Conservation (phyloP, 2,888 invertebrate species). For the Griposia aprilina region DNA sequence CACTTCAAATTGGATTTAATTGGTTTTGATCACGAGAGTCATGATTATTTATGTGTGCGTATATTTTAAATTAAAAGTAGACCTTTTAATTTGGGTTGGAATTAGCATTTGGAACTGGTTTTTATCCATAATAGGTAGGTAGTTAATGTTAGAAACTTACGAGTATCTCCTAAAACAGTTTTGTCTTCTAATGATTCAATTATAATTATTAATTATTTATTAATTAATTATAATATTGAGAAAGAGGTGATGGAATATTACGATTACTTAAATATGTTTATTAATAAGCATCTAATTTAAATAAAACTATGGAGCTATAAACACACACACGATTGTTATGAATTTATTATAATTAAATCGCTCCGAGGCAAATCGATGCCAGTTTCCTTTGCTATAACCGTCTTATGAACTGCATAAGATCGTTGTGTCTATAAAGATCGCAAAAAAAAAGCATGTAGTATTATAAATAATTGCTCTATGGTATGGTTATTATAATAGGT, state of each 20-base stretch:
- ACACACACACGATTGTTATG: slow-evolving; percentile 50
- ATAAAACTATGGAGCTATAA: slow-evolving; percentile 53
- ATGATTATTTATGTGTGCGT: slow-evolving; percentile 27
- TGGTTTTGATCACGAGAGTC: slow-evolving; percentile 10
- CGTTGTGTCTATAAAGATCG: slow-evolving; percentile 26
- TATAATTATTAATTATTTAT: too few species aligned
- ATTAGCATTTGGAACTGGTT: slow-evolving; percentile 47
- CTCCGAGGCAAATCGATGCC: slow-evolving; percentile 24
- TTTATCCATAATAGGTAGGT: slow-evolving; percentile 14
- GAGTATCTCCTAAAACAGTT: slow-evolving; percentile 17
- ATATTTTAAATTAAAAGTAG: slow-evolving; percentile 38
- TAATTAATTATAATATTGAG: too few species aligned
- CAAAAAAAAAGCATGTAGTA: slow-evolving; percentile 31
- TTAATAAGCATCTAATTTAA: slow-evolving; percentile 36
- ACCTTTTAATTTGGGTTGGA: slow-evolving; percentile 28
- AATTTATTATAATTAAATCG: slow-evolving; percentile 53
- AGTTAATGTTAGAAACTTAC: slow-evolving; percentile 10
- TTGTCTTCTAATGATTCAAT: slow-evolving; percentile 9
- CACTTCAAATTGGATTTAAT: slow-evolving; percentile 27
- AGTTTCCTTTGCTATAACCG: slow-evolving; percentile 53
- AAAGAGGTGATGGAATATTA: slow-evolving; percentile 36
- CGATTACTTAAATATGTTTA: slow-evolving; percentile 18
- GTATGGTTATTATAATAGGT: slow-evolving; percentile 32
- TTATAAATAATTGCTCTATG: slow-evolving; percentile 35
- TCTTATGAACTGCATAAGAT: slow-evolving; percentile 60